These are phyloP conservation scores for Polymixis flavicincta DNA, from an alignment of 2,888 invertebrate species.

Conservation along the genomic window DNA sequence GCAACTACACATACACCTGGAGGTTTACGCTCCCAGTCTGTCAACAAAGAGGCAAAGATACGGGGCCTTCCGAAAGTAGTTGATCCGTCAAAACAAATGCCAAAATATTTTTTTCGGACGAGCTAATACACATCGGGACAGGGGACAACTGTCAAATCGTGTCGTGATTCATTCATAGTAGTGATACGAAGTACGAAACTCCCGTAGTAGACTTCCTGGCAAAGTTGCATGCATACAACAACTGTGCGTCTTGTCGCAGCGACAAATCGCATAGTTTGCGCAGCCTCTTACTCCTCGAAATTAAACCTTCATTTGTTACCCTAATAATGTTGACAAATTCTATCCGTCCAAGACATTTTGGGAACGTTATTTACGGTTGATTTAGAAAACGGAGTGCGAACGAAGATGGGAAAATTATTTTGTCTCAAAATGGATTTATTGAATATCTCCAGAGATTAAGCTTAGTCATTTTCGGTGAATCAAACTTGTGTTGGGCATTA, in stretches of 20 bases:
- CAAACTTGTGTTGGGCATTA: conserved; percentile 6
- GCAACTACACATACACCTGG: neutral
- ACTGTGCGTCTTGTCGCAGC: neutral
- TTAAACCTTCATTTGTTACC: conserved; percentile 50
- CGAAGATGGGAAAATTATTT: conserved; percentile 49
- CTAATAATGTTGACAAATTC: conserved; percentile 62
- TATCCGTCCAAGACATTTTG: conserved; percentile 50
- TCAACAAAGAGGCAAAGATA: no score
- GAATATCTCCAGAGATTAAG: conserved; percentile 47
- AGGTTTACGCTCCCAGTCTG: no score
- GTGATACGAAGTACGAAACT: no score
- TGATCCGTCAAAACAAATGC: no score
- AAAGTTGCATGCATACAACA: neutral
- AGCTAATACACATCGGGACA: no score
- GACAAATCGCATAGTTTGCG: neutral
- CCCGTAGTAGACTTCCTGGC: no score
- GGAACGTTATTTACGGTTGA: conserved; percentile 55
- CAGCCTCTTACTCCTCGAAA: conserved; percentile 32
- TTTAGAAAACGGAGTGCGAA: conserved; percentile 46
- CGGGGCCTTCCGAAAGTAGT: no score
- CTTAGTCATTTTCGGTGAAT: conserved; percentile 25
- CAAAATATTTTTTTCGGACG: no score
- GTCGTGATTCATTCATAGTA: no score
- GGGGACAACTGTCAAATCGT: no score
- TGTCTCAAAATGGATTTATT: conserved; percentile 50